Evolutionary conservation across 2,113 vertebrate species (phyloP).

Genomic region (Butorides virescens): DNA sequence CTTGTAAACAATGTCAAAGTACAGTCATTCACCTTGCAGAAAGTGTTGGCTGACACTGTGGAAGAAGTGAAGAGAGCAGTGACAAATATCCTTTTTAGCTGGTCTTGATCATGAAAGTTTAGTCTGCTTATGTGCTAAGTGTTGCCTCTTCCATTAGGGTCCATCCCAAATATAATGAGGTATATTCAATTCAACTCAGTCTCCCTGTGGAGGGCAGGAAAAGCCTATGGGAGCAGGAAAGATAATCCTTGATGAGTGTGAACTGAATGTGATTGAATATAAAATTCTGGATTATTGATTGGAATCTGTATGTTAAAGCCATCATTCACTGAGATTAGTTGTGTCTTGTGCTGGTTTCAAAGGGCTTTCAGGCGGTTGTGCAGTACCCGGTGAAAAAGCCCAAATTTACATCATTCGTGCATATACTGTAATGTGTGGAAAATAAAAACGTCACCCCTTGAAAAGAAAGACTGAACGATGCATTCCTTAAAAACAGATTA

Average conservation of each 20-base stretch:
- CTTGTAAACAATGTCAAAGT: constrained; percentile 23
- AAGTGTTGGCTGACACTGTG: background rate
- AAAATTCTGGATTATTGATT: constrained; percentile 74
- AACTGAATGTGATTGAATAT: constrained; percentile 70
- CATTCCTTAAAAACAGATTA: constrained; percentile 54
- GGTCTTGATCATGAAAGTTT: constrained; percentile 3
- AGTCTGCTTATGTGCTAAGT: constrained; percentile 18
- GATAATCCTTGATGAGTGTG: constrained; percentile 67
- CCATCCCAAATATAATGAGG: constrained; percentile 29
- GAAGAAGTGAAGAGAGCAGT: background rate
- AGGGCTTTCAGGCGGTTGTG: constrained; percentile 41
- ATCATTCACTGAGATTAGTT: constrained; percentile 50
- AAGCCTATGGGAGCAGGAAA: constrained; percentile 61
- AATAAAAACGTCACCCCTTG: constrained; percentile 68
- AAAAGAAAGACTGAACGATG: constrained; percentile 44
- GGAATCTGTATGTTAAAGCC: constrained; percentile 41
- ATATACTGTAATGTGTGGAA: constrained; percentile 13
- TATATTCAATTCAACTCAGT: background rate
- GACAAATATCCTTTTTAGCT: constrained; percentile 29
- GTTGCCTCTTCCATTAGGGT: constrained; percentile 40
- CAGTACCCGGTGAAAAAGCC: background rate
- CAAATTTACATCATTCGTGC: constrained; percentile 57
- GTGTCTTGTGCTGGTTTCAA: constrained; percentile 46
- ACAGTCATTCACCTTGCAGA: constrained; percentile 15
- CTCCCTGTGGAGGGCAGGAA: constrained; percentile 37